A percentile compares a stretch with the other conserved stretches of the same genome.
Conservation (phyloP, 2,888 invertebrate genomes). For the Cerastoderma edule region DNA sequence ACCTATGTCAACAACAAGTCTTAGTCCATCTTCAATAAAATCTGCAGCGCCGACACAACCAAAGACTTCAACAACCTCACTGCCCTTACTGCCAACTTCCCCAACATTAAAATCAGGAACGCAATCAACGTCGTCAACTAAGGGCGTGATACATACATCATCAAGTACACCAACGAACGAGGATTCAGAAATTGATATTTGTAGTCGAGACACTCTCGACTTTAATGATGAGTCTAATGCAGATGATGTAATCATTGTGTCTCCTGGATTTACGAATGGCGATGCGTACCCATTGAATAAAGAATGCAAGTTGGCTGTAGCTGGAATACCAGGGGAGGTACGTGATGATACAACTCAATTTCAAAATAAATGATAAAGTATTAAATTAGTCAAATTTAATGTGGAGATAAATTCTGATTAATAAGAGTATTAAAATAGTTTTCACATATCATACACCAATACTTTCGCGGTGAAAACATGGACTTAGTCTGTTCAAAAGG, state of each 20-base stretch:
- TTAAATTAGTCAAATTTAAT: no score
- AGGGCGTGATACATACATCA: not conserved
- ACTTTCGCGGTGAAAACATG: no score
- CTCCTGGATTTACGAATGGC: not conserved
- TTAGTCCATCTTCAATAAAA: not conserved
- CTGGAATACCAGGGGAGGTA: not conserved
- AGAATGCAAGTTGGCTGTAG: not conserved
- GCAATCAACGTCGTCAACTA: not conserved
- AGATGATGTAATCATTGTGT: not conserved
- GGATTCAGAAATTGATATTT: not conserved
- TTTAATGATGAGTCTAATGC: no score
- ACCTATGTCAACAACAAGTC: not conserved
- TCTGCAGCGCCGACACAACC: not conserved
- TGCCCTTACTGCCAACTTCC: not conserved
- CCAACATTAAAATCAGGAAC: not conserved
- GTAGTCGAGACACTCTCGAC: not conserved
- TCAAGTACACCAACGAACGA: not conserved
- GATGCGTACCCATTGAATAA: not conserved
- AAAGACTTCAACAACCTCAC: not conserved
- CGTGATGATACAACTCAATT: no score
- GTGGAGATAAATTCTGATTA: no score
- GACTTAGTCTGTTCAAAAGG: no score
- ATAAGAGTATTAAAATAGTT: no score
- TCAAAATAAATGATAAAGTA: no score
- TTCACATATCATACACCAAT: no score